Evolutionary conservation across 1,140 invertebrate species (phyloP), one percentile per base, ranked within the genome.

Genomic region (Berghia stephanieae): DNA sequence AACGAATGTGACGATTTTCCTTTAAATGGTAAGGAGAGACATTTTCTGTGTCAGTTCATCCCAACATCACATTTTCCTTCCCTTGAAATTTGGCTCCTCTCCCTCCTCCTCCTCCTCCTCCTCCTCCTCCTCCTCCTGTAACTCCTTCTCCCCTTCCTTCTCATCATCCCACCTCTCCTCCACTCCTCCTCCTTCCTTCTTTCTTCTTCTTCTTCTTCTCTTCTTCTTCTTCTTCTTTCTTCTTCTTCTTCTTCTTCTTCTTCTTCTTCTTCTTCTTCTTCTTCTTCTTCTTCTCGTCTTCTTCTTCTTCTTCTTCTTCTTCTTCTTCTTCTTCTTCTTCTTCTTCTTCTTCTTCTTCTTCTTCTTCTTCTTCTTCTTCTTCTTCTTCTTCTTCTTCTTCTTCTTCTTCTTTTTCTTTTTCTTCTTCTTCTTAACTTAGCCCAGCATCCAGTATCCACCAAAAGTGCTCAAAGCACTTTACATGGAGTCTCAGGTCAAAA

Each of bases 371-470:
- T 49, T 49, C 46, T 49, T 49, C 46, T 49, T 49, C 46, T 49
- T 49, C 46, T 49, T 49, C 46, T 49, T 49, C 46, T 49, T 49
- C 46, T 49, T 49, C 46, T 49, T 49, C 46, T 49, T 49, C 46
- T 49, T 49, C 46, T 49, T 49, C 46, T 49, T 49, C 46, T 49
- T 49, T n/a, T 49, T 49, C 46, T 49, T 49, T n/a, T 49, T 49
- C 46, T 49, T 49, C 46, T 49, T 49, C 46, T 49, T 49, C 46
- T 49, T n/a, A 49, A 49, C n/a, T n/a, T n/a, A n/a, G n/a, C n/a
- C n/a, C n/a, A n/a, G n/a, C n/a, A n/a, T n/a, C n/a, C n/a, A n/a
- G n/a, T n/a, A n/a, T n/a, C n/a, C n/a, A n/a, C n/a, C n/a, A n/a
- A n/a, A n/a, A n/a, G n/a, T n/a, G n/a, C n/a, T n/a, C n/a, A n/a